Conservation (phyloP, 2,888 invertebrate genomes). For the Malacosoma neustria region DNA sequence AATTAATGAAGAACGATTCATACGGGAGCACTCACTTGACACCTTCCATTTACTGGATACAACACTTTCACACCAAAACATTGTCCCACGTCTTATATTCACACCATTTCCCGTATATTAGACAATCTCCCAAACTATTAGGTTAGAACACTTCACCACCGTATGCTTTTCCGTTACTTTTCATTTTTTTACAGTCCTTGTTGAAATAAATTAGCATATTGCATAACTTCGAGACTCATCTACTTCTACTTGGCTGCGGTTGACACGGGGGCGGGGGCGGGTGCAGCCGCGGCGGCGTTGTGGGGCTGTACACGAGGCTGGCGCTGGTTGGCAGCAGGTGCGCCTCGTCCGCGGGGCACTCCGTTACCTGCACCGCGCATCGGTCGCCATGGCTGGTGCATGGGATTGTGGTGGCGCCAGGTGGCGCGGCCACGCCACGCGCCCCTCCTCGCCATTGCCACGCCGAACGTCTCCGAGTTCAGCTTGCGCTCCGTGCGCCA, state of each 20-base stretch:
- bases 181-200: conserved; percentile 61
- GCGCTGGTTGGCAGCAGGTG: conserved; percentile 10
- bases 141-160: conserved; percentile 55
- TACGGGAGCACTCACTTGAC: conserved; percentile 56
- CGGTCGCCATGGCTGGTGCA: conserved; percentile 36
- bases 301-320: conserved; percentile 10
- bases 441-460: conserved; percentile 87
- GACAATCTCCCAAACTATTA: conserved; percentile 28
- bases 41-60: conserved; percentile 72
- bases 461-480: conserved; percentile 98
- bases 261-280: too few species aligned
- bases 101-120: conserved; percentile 45
- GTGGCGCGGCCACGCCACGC: conserved; percentile 68
- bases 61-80: conserved; percentile 70
- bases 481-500: conserved; percentile 97
- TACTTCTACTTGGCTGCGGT: conserved; percentile 62
- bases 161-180: conserved; percentile 66
- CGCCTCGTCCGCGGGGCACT: conserved; percentile 5
- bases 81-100: conserved; percentile 54
- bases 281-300: conserved; percentile 13
- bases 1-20: too few species aligned
- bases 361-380: conserved; percentile 44
- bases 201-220: conserved; percentile 72
- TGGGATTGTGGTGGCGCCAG: conserved; percentile 50
- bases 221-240: conserved; percentile 39